Evolutionary conservation across 1,140 invertebrate species (phyloP).

Genomic region (Zeugodacus cucurbitae): DNA sequence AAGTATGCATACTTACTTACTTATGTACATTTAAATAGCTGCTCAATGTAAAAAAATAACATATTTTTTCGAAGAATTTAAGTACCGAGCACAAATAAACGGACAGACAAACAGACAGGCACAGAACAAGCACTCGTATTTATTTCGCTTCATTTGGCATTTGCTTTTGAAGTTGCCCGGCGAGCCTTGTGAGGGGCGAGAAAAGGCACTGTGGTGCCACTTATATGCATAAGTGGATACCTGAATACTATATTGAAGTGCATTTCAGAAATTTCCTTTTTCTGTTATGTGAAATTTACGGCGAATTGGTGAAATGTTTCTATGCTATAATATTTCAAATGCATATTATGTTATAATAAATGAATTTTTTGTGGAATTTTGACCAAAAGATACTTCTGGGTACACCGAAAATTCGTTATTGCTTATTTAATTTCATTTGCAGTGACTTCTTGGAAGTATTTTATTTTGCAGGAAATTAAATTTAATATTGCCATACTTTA

Average conservation of each 20-base stretch:
- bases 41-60: neutral
- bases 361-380: neutral
- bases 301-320: neutral
- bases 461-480: no score
- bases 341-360: neutral
- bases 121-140: neutral
- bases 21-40: constrained; percentile 6
- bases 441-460: no score
- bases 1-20: neutral
- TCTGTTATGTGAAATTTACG: neutral
- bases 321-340: neutral
- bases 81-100: neutral
- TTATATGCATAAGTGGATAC: neutral
- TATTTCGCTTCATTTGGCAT: neutral
- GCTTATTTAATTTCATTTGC: no score
- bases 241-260: neutral
- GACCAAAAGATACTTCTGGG: neutral
- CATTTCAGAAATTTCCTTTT: neutral
- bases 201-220: neutral
- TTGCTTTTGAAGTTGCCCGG: neutral
- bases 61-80: neutral
- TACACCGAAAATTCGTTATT: neutral
- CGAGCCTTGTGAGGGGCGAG: neutral
- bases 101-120: no score
- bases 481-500: no score